A percentile compares a stretch with the other conserved stretches of the same genome.
These are phyloP conservation scores for Parnassius glacialis DNA, from an alignment of 2,888 invertebrate genomes.

Conservation along the genomic window DNA sequence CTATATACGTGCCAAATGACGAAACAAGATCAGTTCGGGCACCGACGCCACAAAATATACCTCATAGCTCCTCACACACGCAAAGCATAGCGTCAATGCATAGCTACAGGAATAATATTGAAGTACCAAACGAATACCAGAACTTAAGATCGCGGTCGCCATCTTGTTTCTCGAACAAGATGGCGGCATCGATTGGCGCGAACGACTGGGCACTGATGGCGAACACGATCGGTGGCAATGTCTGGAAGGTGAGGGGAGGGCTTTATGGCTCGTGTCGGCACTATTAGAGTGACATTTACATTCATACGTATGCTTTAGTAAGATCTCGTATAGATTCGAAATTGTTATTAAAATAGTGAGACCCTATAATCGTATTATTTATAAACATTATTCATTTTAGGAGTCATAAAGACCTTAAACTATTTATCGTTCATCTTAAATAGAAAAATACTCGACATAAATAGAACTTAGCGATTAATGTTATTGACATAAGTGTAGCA, in stretches of 20 bases:
- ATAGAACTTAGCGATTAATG: too few relatives aligned
- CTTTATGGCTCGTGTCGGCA: conserved; percentile 53
- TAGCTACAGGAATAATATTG: conserved; percentile 76
- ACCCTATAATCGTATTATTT: not conserved
- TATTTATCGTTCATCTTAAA: too few relatives aligned
- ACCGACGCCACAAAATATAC: conserved; percentile 69
- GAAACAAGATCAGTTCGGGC: conserved; percentile 61
- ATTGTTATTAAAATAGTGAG: conserved; percentile 7
- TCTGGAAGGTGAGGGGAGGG: conserved; percentile 81
- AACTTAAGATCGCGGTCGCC: conserved; percentile 76
- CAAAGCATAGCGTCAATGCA: conserved; percentile 79
- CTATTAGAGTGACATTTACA: conserved; percentile 51
- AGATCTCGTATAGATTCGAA: conserved; percentile 50
- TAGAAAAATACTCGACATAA: too few relatives aligned
- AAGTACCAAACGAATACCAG: conserved; percentile 75
- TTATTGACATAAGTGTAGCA: too few relatives aligned
- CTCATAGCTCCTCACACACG: conserved; percentile 73
- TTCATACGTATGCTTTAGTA: conserved; percentile 53
- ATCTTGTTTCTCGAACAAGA: conserved; percentile 78
- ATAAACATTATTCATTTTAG: too few relatives aligned
- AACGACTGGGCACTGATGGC: conserved; percentile 76
- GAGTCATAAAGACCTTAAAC: too few relatives aligned
- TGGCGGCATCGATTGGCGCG: conserved; percentile 74
- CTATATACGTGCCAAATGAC: conserved; percentile 72
- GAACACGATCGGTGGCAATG: conserved; percentile 60